A percentile compares a stretch with the other conserved stretches of the same genome.
These are phyloP conservation scores for Eilema depressum DNA, from an alignment of 2,888 invertebrate species.

Conservation along the genomic window DNA sequence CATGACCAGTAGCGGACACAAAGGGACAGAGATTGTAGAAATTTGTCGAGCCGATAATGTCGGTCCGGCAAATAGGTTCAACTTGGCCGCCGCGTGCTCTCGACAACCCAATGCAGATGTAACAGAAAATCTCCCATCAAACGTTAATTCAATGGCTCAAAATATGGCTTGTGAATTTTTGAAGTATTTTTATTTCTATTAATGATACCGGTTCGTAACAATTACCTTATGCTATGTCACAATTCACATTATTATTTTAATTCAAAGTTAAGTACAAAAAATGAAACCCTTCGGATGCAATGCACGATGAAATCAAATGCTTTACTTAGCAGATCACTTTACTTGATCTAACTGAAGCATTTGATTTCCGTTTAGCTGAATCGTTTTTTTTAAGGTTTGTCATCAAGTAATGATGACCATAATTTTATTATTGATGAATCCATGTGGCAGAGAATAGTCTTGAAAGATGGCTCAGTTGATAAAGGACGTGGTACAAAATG, in stretches of 20 bases:
- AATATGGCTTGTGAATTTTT: neutral
- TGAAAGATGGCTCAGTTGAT: no score
- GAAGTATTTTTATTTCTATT: neutral
- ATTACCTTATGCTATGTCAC: no score
- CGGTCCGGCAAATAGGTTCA: constrained; percentile 76
- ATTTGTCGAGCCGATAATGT: constrained; percentile 79
- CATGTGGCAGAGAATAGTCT: no score
- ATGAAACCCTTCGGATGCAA: no score
- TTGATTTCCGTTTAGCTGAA: no score
- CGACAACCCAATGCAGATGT: constrained; percentile 71
- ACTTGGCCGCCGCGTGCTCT: constrained; percentile 63
- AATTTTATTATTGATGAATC: no score
- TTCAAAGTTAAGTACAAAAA: neutral
- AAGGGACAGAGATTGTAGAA: constrained; percentile 84
- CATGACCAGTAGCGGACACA: constrained; percentile 79
- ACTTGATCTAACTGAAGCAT: no score
- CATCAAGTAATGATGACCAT: no score
- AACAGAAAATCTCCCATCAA: constrained; percentile 58
- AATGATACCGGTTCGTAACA: neutral
- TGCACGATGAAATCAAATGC: no score
- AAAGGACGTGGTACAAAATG: no score
- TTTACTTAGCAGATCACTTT: no score
- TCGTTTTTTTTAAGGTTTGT: no score
- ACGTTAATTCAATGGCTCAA: constrained; percentile 53
- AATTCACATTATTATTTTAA: neutral